These are phyloP conservation scores for Polypterus bichir DNA, from an alignment of 2,113 vertebrate genomes.

Conservation along the genomic window DNA sequence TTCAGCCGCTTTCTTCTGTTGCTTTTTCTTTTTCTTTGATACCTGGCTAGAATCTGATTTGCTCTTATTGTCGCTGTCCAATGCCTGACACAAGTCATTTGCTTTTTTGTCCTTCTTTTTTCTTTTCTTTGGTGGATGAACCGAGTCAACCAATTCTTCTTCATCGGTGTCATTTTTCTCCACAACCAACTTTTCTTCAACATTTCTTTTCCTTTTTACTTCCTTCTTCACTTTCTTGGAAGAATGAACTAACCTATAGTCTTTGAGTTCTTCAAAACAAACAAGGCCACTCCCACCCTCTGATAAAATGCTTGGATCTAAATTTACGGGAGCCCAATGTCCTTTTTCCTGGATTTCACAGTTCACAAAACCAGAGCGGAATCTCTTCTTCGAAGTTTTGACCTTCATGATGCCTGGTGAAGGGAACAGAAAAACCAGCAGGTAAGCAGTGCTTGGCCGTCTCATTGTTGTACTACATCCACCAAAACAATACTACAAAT, in stretches of 20 bases:
- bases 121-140: constrained; percentile 28
- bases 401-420: constrained; percentile 48
- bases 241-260: constrained; percentile 63
- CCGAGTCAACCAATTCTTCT: constrained; percentile 8
- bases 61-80: background rate
- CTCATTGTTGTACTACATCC: too few relatives aligned
- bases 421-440: too few relatives aligned
- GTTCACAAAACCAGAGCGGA: constrained; percentile 20
- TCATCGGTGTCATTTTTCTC: constrained; percentile 20
- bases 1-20: constrained; percentile 23
- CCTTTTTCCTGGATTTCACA: constrained; percentile 62
- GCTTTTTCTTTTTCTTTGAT: constrained; percentile 40
- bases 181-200: constrained; percentile 10
- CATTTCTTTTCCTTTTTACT: constrained; percentile 52
- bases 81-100: background rate
- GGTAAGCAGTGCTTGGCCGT: too few relatives aligned
- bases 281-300: constrained; percentile 71
- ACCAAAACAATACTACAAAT: too few relatives aligned
- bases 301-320: constrained; percentile 70
- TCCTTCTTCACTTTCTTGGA: constrained; percentile 31
- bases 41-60: constrained; percentile 28
- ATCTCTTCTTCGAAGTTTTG: constrained; percentile 33
- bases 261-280: constrained; percentile 83
- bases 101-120: constrained; percentile 13
- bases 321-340: constrained; percentile 65